Percentiles rank a stretch among this genome's conserved stretches.
phyloP scores from a whole-genome alignment of 2,797 vertebrate species.

The Galagoides demidoff region DNA sequence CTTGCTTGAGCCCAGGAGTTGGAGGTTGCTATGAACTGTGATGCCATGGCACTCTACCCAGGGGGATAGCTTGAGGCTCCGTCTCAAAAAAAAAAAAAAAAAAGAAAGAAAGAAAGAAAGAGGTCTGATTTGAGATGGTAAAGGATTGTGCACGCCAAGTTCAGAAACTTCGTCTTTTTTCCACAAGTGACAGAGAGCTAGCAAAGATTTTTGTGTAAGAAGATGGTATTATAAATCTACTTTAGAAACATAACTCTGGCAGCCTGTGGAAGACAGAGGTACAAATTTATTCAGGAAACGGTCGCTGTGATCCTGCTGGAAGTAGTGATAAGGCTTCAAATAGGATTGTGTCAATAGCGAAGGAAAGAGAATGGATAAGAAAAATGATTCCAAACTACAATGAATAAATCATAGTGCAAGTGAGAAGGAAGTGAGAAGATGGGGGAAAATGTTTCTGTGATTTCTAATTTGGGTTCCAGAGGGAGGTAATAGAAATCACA shows the following conservation, averaged over 20 bases:
- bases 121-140: background rate
- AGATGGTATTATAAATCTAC: conserved; percentile 15
- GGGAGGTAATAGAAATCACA: background rate
- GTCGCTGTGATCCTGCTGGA: conserved; percentile 13
- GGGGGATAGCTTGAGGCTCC: too few relatives aligned
- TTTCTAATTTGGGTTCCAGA: conserved; percentile 40
- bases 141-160: background rate
- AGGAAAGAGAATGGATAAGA: conserved; percentile 8
- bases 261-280: background rate
- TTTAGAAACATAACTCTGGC: background rate
- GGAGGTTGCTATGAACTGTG: too few relatives aligned
- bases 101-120: too few relatives aligned
- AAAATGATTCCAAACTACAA: conserved; percentile 23
- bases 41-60: too few relatives aligned
- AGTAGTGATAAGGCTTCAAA: conserved; percentile 12
- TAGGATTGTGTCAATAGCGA: conserved; percentile 1
- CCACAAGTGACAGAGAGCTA: background rate
- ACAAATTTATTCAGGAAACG: conserved; percentile 58
- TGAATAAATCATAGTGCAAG: conserved; percentile 34
- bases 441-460: background rate
- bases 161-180: background rate
- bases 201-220: background rate
- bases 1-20: too few relatives aligned
- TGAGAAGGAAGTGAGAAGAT: background rate
- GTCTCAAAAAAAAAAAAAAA: too few relatives aligned